Conservation (phyloP, 2,888 invertebrate genomes). For the Ischnus inquisitorius region DNA sequence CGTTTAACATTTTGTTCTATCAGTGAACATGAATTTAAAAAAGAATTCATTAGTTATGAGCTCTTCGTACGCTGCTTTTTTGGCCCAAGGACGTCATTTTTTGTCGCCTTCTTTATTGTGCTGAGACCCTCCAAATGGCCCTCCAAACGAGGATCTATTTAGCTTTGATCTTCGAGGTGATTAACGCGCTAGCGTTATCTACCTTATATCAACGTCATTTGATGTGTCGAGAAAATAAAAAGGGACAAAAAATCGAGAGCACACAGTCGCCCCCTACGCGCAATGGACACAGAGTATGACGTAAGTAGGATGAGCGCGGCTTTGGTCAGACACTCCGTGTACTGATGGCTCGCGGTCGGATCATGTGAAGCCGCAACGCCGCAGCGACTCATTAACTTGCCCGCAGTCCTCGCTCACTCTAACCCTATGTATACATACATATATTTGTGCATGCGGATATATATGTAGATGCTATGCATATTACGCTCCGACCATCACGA, state of each 20-base stretch:
- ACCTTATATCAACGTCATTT: constrained; percentile 34
- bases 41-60: too few relatives aligned
- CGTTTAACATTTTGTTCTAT: too few relatives aligned
- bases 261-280: constrained; percentile 9
- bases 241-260: constrained; percentile 1
- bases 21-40: too few relatives aligned
- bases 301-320: constrained; percentile 58
- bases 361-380: constrained; percentile 54
- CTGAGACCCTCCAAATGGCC: constrained; percentile 24
- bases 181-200: constrained; percentile 46
- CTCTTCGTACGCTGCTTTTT: too few relatives aligned
- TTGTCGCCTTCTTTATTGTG: constrained; percentile 14
- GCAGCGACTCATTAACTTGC: constrained; percentile 61
- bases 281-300: neutral
- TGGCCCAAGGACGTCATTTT: neutral
- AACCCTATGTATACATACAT: constrained; percentile 16
- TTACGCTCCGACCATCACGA: constrained; percentile 39
- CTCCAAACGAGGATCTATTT: constrained; percentile 24
- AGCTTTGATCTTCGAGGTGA: constrained; percentile 64
- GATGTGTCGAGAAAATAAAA: neutral
- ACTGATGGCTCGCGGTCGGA: constrained; percentile 55
- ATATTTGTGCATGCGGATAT: constrained; percentile 18
- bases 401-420: constrained; percentile 25
- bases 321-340: constrained; percentile 60
- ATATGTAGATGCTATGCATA: neutral